A percentile compares a stretch with the other conserved stretches of the same genome.
Conservation (phyloP, 2,797 vertebrate genomes). For the Gila robusta region DNA sequence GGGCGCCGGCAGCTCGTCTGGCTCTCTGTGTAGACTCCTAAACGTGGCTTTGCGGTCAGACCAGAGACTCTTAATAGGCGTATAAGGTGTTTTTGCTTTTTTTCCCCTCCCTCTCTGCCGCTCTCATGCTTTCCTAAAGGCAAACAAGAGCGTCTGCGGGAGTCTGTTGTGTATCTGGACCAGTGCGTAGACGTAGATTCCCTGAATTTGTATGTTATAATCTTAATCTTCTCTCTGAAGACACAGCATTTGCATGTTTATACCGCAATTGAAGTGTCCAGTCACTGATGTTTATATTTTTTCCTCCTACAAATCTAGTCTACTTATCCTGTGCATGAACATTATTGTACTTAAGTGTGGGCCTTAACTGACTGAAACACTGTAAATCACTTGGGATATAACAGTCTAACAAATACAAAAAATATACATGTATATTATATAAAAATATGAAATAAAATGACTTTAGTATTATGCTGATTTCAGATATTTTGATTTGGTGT, state of each 20-base stretch:
- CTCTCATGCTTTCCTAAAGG: constrained; percentile 53
- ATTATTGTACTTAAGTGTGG: constrained; percentile 8
- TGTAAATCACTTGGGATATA: not conserved
- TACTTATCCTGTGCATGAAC: not conserved
- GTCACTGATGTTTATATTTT: constrained; percentile 29
- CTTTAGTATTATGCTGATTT: not conserved
- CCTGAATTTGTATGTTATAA: constrained; percentile 48
- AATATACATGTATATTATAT: not conserved
- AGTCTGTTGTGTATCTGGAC: constrained; percentile 69
- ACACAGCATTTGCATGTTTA: not conserved
- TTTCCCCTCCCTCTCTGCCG: constrained; percentile 57
- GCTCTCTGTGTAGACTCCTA: constrained; percentile 80
- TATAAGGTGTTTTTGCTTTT: constrained; percentile 77
- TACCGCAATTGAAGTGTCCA: constrained; percentile 4
- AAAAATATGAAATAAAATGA: not conserved
- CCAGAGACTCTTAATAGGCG: constrained; percentile 78
- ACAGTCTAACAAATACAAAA: not conserved
- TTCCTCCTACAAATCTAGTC: constrained; percentile 18
- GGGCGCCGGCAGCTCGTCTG: constrained; percentile 80
- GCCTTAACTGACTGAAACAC: not conserved
- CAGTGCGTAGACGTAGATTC: constrained; percentile 48
- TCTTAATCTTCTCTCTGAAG: constrained; percentile 23
- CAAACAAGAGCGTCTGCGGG: constrained; percentile 57
- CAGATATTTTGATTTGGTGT: not conserved
- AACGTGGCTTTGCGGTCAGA: constrained; percentile 81